These are phyloP conservation scores for Notechis scutatus DNA, from an alignment of 2,113 vertebrate species.

Conservation along the genomic window DNA sequence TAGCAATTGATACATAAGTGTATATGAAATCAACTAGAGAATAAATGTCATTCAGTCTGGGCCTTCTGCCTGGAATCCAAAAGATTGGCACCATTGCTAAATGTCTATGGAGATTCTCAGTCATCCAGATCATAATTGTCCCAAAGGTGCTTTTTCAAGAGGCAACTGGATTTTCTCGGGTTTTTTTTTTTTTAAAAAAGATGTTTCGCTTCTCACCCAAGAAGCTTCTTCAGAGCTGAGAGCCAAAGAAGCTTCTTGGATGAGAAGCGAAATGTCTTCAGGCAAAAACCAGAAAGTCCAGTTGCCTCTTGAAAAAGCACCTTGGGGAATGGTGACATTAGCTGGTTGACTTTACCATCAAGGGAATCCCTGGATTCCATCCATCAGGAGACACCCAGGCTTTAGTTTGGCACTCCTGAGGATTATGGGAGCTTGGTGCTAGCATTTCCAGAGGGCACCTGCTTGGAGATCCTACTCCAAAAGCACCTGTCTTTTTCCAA, in stretches of 20 bases:
- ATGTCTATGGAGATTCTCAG: too few relatives aligned
- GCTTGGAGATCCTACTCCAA: background rate
- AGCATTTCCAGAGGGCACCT: background rate
- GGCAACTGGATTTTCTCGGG: too few relatives aligned
- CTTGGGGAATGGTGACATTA: background rate
- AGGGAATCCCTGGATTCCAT: background rate
- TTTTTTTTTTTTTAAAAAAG: too few relatives aligned
- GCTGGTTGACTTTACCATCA: background rate
- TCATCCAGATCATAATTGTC: too few relatives aligned
- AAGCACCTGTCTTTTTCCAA: background rate
- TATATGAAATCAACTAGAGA: background rate
- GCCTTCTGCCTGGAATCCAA: background rate
- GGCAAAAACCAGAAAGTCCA: too few relatives aligned
- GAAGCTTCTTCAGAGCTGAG: too few relatives aligned
- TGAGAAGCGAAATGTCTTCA: too few relatives aligned
- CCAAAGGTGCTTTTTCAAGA: too few relatives aligned
- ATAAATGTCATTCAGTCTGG: background rate
- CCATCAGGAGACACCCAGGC: background rate
- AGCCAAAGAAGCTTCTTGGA: too few relatives aligned
- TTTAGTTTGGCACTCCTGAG: background rate
- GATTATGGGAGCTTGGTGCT: background rate
- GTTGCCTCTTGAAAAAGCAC: too few relatives aligned
- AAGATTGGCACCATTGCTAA: background rate
- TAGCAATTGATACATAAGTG: background rate
- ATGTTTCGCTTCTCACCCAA: too few relatives aligned